Percentiles rank a stretch among this genome's conserved stretches.
Conservation (phyloP, 2,113 vertebrate genomes). For the Copsychus sechellarum region DNA sequence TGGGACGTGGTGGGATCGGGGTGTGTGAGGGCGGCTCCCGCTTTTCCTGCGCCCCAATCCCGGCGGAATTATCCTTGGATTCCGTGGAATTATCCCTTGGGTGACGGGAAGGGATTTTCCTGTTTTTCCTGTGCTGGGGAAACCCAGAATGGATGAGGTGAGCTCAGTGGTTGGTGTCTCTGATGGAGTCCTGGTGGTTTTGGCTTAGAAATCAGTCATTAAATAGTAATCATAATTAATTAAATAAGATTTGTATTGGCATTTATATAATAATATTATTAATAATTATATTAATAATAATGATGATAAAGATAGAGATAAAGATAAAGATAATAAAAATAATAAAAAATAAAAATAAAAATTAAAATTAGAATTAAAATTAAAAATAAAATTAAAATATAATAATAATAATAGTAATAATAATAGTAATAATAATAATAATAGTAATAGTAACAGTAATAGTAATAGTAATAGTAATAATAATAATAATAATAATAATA, state of each 20-base stretch:
- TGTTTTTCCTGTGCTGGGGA: accelerated
- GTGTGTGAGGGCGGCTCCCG: neutral
- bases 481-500: too few species aligned
- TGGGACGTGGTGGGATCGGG: accelerated
- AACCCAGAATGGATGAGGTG: accelerated
- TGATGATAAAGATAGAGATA: neutral
- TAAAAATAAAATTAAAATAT: too few species aligned
- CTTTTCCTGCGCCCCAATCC: neutral
- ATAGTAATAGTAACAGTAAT: too few species aligned
- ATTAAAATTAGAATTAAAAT: too few species aligned
- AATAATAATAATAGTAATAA: too few species aligned
- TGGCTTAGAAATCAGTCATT: accelerated
- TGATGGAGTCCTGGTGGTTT: accelerated
- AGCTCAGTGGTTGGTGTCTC: accelerated
- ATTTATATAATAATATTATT: accelerated
- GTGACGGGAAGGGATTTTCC: neutral
- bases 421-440: too few species aligned
- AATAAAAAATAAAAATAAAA: neutral
- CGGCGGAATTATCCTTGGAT: accelerated
- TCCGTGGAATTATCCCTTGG: neutral
- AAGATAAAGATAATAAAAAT: too few species aligned
- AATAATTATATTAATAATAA: too few species aligned
- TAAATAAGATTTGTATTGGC: accelerated
- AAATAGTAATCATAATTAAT: accelerated
- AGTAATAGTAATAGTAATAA: accelerated